These are phyloP conservation scores for Euzetes globulus DNA, from an alignment of 2,888 invertebrate species.

Conservation along the genomic window DNA sequence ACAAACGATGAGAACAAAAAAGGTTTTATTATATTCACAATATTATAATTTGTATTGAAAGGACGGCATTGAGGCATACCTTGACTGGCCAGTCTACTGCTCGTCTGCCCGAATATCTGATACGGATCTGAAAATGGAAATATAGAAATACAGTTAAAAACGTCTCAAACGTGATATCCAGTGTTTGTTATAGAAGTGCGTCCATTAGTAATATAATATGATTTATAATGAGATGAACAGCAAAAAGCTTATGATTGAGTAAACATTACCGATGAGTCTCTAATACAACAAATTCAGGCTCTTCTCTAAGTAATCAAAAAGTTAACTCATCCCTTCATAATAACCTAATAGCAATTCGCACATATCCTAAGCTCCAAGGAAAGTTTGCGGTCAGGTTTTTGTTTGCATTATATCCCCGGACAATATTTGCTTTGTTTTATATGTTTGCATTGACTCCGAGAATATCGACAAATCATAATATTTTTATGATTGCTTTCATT, in stretches of 20 bases:
- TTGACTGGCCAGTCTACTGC: constrained; percentile 90
- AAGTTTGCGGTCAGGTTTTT: constrained; percentile 2
- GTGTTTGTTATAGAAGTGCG: neutral
- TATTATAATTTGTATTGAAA: neutral
- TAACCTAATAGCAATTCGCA: constrained; percentile 14
- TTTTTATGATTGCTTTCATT: neutral
- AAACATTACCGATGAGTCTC: constrained; percentile 3
- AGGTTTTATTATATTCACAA: neutral
- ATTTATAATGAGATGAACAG: constrained; percentile 15
- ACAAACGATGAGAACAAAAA: constrained; percentile 8
- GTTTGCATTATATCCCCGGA: constrained; percentile 13
- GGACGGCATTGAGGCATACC: constrained; percentile 55
- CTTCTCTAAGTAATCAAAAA: neutral
- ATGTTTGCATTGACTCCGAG: neutral
- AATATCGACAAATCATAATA: constrained; percentile 14
- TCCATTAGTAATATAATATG: constrained; percentile 29
- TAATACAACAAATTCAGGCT: constrained; percentile 15
- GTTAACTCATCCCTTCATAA: constrained; percentile 5
- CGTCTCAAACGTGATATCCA: neutral
- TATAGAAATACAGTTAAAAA: neutral
- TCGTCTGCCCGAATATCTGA: constrained; percentile 95
- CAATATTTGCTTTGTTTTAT: constrained; percentile 26
- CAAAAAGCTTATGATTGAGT: constrained; percentile 22
- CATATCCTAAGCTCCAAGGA: neutral
- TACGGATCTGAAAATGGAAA: constrained; percentile 72